Conservation (phyloP, 2,797 vertebrate species). For the Notamacropus eugenii region DNA sequence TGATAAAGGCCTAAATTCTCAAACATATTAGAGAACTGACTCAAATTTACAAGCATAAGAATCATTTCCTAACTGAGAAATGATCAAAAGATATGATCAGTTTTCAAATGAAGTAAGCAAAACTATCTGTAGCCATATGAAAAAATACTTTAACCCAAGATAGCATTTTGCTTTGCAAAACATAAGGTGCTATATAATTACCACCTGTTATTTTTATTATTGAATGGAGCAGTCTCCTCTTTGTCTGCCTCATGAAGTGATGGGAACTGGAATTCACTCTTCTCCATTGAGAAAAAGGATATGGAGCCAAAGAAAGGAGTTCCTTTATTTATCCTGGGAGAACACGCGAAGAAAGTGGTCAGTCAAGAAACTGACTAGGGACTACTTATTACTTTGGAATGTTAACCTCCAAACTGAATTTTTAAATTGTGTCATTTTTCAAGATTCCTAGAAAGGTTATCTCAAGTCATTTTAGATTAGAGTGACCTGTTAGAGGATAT, state of each 20-base stretch:
- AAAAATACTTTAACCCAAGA: neutral
- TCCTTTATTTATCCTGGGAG: neutral
- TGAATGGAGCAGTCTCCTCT: neutral
- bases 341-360: neutral
- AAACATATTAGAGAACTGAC: no score
- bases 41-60: no score
- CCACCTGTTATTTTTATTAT: neutral
- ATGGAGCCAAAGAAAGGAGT: no score
- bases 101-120: no score
- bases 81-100: no score
- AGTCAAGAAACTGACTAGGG: no score
- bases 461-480: neutral
- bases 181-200: neutral
- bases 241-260: neutral
- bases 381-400: no score
- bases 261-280: no score
- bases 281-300: no score
- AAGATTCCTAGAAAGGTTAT: neutral
- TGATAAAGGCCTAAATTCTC: no score
- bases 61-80: no score
- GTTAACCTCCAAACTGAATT: neutral
- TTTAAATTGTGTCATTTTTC: neutral
- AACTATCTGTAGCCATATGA: no score
- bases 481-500: neutral
- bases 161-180: neutral